Evolutionary conservation across 2,113 vertebrate species (phyloP).

Genomic region (Chamaea fasciata): DNA sequence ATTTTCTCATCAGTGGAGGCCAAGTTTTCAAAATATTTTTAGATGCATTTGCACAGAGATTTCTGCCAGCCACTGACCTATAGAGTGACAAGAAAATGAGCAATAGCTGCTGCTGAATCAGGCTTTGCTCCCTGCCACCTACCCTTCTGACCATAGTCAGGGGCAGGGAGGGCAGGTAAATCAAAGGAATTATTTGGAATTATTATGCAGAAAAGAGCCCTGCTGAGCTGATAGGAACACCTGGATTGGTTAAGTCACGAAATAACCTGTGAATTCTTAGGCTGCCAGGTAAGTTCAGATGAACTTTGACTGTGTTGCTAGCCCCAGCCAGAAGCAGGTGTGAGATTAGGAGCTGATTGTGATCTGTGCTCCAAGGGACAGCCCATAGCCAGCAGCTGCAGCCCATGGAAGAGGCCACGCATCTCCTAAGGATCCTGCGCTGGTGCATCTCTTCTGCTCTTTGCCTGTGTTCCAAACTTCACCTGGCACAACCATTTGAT

Average conservation of each 20-base stretch:
- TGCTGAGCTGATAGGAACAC: background rate
- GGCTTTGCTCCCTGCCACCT: background rate
- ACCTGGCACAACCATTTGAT: background rate
- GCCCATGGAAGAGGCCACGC: background rate
- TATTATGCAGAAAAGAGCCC: background rate
- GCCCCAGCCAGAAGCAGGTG: background rate
- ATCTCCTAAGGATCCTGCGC: accelerated
- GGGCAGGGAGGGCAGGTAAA: background rate
- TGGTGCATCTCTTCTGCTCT: accelerated
- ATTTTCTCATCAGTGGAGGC: background rate
- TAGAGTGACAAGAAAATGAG: background rate
- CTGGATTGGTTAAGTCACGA: background rate
- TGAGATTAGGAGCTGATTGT: background rate
- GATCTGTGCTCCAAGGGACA: background rate
- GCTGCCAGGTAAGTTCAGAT: background rate
- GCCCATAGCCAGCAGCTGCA: background rate
- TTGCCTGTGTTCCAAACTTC: background rate
- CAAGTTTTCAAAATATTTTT: slow-evolving; percentile 47
- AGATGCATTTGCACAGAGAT: slow-evolving; percentile 7
- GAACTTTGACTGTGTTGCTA: background rate
- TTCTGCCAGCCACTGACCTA: background rate
- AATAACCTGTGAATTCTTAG: background rate
- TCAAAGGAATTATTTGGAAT: background rate
- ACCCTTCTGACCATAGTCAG: background rate
- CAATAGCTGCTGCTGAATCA: background rate